These are phyloP conservation scores for Papilio aristodemus DNA, from an alignment of 1,140 invertebrate genomes.

Conservation along the genomic window DNA sequence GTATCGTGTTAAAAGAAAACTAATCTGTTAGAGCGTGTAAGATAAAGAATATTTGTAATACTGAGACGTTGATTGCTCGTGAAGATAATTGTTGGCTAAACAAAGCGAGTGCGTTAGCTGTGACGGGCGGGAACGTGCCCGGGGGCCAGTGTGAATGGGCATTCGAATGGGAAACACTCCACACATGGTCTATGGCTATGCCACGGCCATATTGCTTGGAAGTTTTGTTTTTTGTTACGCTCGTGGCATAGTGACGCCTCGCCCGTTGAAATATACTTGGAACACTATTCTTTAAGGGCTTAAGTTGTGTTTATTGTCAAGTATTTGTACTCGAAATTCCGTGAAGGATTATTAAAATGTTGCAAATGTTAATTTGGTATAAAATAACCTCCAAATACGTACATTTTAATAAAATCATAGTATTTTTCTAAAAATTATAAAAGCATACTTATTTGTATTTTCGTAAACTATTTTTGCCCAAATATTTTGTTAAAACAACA, in stretches of 20 bases:
- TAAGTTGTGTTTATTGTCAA: constrained; percentile 16
- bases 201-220: constrained; percentile 35
- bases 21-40: constrained; percentile 29
- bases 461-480: no score
- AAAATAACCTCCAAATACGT: background rate
- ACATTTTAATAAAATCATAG: no score
- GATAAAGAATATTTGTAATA: constrained; percentile 55
- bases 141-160: constrained; percentile 52
- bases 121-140: constrained; percentile 56
- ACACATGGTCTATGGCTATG: constrained; percentile 41
- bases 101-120: constrained; percentile 64
- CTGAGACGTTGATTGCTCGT: constrained; percentile 61
- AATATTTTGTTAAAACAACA: no score
- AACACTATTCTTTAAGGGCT: constrained; percentile 24
- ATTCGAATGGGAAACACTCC: constrained; percentile 65
- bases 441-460: no score
- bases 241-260: background rate
- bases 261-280: constrained; percentile 1
- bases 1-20: background rate
- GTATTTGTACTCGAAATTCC: background rate
- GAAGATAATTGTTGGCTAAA: constrained; percentile 75
- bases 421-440: no score
- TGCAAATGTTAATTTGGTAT: background rate
- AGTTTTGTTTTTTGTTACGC: constrained; percentile 17
- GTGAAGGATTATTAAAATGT: background rate